These are phyloP conservation scores for Pitta sordida DNA, from an alignment of 2,113 vertebrate genomes.

Conservation along the genomic window DNA sequence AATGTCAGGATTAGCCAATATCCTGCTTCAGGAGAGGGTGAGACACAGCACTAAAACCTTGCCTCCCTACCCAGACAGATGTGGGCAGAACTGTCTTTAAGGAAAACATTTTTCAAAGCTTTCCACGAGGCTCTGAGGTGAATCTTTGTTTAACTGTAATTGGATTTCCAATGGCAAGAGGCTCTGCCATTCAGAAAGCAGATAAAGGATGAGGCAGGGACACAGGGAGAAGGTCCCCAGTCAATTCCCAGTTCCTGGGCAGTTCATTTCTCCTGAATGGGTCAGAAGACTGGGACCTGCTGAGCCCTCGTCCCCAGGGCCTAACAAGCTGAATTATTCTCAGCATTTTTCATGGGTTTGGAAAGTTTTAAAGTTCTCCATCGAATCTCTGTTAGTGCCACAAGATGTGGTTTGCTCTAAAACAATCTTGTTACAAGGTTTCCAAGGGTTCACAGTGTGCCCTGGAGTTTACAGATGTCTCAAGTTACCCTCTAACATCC, in stretches of 20 bases:
- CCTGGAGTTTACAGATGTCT: not conserved
- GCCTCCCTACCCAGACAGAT: not conserved
- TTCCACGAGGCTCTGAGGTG: slow-evolving; percentile 10
- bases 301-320: not conserved
- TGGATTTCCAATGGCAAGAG: slow-evolving; percentile 27
- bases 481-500: not conserved
- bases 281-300: not conserved
- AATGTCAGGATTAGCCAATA: not conserved
- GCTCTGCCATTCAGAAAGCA: not conserved
- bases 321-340: not conserved
- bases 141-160: slow-evolving; percentile 42
- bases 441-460: not conserved
- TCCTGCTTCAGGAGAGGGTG: not conserved
- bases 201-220: not conserved
- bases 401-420: not conserved
- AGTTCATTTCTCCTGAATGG: not conserved
- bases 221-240: not conserved
- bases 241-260: not conserved
- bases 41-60: not conserved
- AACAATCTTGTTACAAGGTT: not conserved
- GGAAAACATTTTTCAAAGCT: slow-evolving; percentile 44
- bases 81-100: not conserved
- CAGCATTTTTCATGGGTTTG: not conserved
- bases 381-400: not conserved
- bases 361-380: not conserved